Evolutionary conservation across 37 sponge, comb jelly and placozoan species (phyloP), one percentile per base, ranked within the genome.

Genomic region (Crambe crambe): DNA sequence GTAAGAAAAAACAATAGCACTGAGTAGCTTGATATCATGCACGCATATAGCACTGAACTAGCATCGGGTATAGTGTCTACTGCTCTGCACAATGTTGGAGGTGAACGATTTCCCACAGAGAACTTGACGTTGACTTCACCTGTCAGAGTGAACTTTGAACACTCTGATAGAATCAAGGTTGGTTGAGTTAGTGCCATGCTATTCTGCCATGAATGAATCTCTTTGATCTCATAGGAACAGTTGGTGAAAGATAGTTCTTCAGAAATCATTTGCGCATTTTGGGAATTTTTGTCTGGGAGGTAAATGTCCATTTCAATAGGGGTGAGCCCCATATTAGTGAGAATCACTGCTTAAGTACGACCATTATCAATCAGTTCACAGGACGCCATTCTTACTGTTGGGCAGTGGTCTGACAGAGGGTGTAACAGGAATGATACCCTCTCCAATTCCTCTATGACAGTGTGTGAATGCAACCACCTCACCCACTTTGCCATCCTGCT

Each of bases 401-500:
- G 51, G 51, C n/a, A n/a, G 51, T 47, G 51, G 51, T 47, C 51
- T 15, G 51, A 47, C 12, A 47, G 51, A 47, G 51, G 51, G 12
- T 47, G 51, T 47, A 47, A 47, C 51, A 47, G 51, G 51, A 47
- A 47, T 47, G 51, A 47, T 6, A 47, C 6, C 51, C 41, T 69
- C 37, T 78, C 79, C 73, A 59, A 38, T 29, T 25, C 27, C 40
- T 59, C 42, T 3, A 17, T 40, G 12, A 83, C 84, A 12, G 64
- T 80, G 26, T 89, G 90, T 58, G 31, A 38, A n/a, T 89, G 90
- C 63, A 76, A 74, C 42, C 90, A 89, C 36, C 76, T 89, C 32
- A 89, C 90, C 43, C 80, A 89, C 81, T 89, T 89, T 80, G 90
- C 85, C 47, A 73, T 89, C 37, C 58, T 89, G 34, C 79, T 85